Evolutionary conservation across 2,797 vertebrate genomes (phyloP), one percentile per base, ranked within the genome.

Genomic region (Nyctibius grandis): DNA sequence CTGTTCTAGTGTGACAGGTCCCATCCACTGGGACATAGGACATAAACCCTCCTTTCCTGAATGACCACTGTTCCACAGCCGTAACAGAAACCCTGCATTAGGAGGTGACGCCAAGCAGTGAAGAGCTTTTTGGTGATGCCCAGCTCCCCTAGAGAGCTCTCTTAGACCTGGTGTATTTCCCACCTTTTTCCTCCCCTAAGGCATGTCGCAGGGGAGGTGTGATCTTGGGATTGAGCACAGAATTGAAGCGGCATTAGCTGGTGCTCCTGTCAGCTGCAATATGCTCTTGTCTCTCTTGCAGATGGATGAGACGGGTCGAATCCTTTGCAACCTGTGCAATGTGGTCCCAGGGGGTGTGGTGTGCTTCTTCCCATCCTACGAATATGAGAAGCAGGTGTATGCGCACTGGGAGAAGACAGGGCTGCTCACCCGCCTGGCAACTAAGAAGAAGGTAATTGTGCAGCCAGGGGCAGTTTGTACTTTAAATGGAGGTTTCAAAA

Each of bases 351-450:
- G 99, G 8, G 99, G 99, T 0, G 95, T 99, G 22, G 99, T 99
- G 80, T 99, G 99, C 93, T 99, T 99, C 97, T 99, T 99, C 86
- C 98, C 99, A 18, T 99, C 99, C 34, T 99, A 99, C 0, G 99
- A 99, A 6, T 99, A 99, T 33, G 98, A 98, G 23, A 98, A 97
- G 83, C 98, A 98, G 85, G 98, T 99, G 44, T 93, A 98, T 2
- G 89, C 96, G 26, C 99, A 99, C 97, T 99, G 99, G 99, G 99
- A 99, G 83, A 97, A 97, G 90, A 98, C 94, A 0, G 99, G 99
- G 9, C 85, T 98, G 59, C 97, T 99, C 22, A 84, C 97, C 40
- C 98, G 98, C 40, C 97, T 99, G 85, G 97, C 98, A 21, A 67
- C 96, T 65, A 99, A 98, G 97, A 99, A 99, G 93, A 99, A 99